Conservation (phyloP, 2,113 vertebrate species). For the Elgaria multicarinata region DNA sequence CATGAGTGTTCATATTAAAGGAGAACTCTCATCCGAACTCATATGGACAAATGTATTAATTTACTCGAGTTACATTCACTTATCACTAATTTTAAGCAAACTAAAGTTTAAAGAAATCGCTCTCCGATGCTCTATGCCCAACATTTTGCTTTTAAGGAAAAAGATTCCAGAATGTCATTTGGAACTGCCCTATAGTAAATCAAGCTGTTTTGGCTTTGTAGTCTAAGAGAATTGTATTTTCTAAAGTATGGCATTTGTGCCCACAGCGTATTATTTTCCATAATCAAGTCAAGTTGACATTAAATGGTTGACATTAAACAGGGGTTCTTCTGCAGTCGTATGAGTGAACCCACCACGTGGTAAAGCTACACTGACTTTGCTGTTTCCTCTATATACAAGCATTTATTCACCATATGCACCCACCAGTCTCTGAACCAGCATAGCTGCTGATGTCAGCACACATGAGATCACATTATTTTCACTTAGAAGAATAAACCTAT, state of each 20-base stretch:
- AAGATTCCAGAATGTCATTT: not conserved
- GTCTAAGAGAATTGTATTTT: slow-evolving; percentile 19
- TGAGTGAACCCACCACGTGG: slow-evolving; percentile 27
- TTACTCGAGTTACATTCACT: no score
- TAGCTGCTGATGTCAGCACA: slow-evolving; percentile 41
- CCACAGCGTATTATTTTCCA: slow-evolving; percentile 37
- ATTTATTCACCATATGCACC: slow-evolving; percentile 34
- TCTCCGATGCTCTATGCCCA: slow-evolving; percentile 19
- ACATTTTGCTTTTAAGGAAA: not conserved
- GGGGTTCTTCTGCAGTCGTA: not conserved
- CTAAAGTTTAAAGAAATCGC: slow-evolving; percentile 16
- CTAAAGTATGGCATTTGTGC: not conserved
- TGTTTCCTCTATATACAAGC: not conserved
- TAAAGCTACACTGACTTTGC: not conserved
- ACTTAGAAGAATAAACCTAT: not conserved
- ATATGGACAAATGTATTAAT: no score
- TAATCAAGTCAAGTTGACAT: not conserved
- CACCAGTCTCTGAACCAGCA: slow-evolving; percentile 18
- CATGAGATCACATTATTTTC: slow-evolving; percentile 37
- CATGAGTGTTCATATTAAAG: no score
- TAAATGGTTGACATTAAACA: not conserved
- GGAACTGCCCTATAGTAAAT: not conserved
- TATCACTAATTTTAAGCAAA: not conserved
- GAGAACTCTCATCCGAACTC: no score
- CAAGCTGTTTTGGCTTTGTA: slow-evolving; percentile 12